Conservation (phyloP, 2,113 vertebrate species). For the Baryphthengus martii region DNA sequence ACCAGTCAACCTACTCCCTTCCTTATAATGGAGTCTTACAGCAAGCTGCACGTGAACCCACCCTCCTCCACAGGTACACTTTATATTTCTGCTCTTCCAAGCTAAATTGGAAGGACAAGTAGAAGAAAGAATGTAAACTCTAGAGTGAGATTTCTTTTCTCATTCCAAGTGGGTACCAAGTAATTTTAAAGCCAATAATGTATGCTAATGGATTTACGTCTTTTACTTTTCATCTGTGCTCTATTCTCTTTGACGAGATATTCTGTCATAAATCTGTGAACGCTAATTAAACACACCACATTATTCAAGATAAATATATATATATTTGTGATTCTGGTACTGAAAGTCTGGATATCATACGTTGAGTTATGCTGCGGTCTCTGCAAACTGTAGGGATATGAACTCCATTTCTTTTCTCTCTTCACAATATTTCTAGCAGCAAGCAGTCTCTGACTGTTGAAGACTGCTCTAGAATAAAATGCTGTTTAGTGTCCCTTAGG, state of each 20-base stretch:
- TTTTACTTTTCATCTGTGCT: background rate
- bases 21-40: background rate
- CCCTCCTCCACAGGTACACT: background rate
- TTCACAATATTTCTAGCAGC: background rate
- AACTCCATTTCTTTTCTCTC: background rate
- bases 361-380: background rate
- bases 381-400: background rate
- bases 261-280: background rate
- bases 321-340: background rate
- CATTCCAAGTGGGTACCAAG: background rate
- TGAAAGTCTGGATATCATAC: background rate
- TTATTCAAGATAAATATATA: background rate
- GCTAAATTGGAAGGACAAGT: background rate
- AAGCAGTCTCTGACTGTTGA: background rate
- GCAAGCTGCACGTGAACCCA: background rate
- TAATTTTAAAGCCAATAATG: slow-evolving; percentile 23
- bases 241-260: background rate
- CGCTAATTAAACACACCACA: background rate
- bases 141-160: background rate
- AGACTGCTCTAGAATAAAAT: background rate
- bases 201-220: background rate
- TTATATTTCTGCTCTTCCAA: background rate
- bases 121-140: background rate
- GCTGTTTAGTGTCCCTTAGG: background rate
- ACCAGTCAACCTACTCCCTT: background rate